These are phyloP conservation scores for Phalera bucephala DNA, from an alignment of 2,888 invertebrate genomes.

Conservation along the genomic window DNA sequence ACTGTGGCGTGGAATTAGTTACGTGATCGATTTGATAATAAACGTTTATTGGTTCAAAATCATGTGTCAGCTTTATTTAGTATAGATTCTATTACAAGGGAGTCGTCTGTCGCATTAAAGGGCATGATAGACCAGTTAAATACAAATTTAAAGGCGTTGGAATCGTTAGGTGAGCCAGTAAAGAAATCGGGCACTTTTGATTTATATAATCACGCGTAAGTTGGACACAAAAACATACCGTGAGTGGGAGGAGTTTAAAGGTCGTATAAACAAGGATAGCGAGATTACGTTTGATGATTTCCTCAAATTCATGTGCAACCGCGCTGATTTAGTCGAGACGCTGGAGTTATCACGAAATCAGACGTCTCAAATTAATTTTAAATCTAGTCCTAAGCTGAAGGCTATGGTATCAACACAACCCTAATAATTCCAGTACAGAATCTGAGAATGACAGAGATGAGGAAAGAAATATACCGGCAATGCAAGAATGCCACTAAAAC, in stretches of 20 bases:
- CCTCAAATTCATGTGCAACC: conserved; percentile 15
- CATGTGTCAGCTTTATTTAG: no score
- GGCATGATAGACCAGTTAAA: no score
- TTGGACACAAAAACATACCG: no score
- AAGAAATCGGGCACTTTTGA: no score
- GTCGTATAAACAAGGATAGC: conserved; percentile 6
- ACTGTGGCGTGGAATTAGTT: conserved; percentile 22
- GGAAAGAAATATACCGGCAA: no score
- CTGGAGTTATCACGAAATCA: no score
- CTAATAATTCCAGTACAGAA: background rate
- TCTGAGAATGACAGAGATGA: background rate
- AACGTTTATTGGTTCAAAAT: no score
- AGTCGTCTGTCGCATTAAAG: no score
- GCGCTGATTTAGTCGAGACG: no score
- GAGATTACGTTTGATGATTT: conserved; percentile 13
- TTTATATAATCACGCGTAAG: no score
- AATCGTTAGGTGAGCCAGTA: conserved; percentile 20
- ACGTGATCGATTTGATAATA: conserved; percentile 24
- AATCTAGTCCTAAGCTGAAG: background rate
- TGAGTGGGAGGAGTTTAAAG: conserved; percentile 27
- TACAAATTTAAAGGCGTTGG: no score
- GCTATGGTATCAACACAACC: conserved; percentile 4
- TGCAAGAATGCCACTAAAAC: no score
- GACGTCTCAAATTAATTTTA: background rate
- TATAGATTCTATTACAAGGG: conserved; percentile 13